Evolutionary conservation across 2,797 vertebrate genomes (phyloP), one percentile per base, ranked within the genome.

Genomic region (Pipistrellus pipistrellus): DNA sequence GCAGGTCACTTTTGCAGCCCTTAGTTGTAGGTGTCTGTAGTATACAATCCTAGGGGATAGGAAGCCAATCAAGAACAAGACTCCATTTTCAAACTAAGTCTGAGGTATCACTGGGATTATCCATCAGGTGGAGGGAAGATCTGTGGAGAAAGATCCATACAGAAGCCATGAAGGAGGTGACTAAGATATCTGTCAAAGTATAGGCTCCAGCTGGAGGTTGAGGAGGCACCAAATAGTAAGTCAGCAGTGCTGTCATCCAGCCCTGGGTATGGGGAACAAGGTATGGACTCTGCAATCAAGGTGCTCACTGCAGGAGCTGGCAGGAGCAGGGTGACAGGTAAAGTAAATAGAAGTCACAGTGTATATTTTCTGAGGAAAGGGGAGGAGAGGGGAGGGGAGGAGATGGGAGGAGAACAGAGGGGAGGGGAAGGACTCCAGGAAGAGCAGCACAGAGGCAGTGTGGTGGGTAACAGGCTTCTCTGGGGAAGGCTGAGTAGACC

Each of bases 401-500:
- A 13, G 46, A 83, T 23, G 21, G 21, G 53, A 55, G 53, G 3
- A 8, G 38, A 66, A 48, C 38, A 12, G 14, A 12, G 55, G 30
- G 32, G 35, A 32, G 66, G 18, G 57, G 11, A n/a, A 8, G 15
- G 23, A 12, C 55, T 25, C 23, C 8, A 1, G 10, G 53, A 53
- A 48, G 20, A 3, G 21, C 23, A 73, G 46, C 23, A 20, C 27
- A 35, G 8, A 13, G 21, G 51, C 17, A 7, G 3, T 38, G 46
- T 15, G 20, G 23, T 15, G 0, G 78, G 38, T 10, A 14, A 18
- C 23, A 8, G 59, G 17, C 12, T 38, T 41, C 75, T 51, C 8
- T 17, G 20, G 8, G 4, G 15, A 55, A 27, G 41, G 20, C 2
- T 1, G 0, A 12, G 21, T 30, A 51, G n/a, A 64, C 1, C 4